Conservation (phyloP, 2,113 vertebrate genomes). For the Myocastor coypus region DNA sequence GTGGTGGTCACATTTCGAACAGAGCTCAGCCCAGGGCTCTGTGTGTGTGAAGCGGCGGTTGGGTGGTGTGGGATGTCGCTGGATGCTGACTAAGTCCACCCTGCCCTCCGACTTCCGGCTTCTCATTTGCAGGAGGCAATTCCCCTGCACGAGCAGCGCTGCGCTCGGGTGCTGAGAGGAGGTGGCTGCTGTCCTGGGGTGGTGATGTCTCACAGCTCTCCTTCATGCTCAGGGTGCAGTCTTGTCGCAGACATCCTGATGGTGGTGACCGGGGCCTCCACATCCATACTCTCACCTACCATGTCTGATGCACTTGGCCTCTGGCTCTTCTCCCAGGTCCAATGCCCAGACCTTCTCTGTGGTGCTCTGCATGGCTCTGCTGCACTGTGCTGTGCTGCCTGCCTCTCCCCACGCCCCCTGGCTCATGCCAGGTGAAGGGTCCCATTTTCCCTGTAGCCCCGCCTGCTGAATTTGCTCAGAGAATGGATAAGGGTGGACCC, state of each 20-base stretch:
- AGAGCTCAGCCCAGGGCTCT: background rate
- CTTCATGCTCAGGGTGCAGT: too few relatives aligned
- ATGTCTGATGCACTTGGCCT: fast-evolving
- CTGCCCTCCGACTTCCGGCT: background rate
- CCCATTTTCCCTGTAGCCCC: fast-evolving
- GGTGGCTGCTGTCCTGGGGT: fast-evolving
- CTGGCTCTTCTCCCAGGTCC: background rate
- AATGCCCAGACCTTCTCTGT: fast-evolving
- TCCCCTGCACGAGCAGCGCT: background rate
- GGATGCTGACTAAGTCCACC: background rate
- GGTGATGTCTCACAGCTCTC: background rate
- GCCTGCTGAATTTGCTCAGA: fast-evolving
- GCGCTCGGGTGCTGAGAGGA: background rate
- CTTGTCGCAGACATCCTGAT: background rate
- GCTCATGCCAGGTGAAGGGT: fast-evolving
- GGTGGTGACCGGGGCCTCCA: fast-evolving
- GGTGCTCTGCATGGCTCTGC: fast-evolving
- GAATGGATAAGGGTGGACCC: background rate
- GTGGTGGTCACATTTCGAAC: fast-evolving
- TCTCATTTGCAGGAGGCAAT: background rate
- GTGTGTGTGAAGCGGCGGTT: fast-evolving
- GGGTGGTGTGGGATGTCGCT: background rate
- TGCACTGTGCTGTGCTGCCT: fast-evolving
- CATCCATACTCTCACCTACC: too few relatives aligned
- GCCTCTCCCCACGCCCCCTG: fast-evolving